Evolutionary conservation across 2,888 invertebrate genomes (phyloP), one percentile per base, ranked within the genome.

Genomic region (Cetonia aurata): DNA sequence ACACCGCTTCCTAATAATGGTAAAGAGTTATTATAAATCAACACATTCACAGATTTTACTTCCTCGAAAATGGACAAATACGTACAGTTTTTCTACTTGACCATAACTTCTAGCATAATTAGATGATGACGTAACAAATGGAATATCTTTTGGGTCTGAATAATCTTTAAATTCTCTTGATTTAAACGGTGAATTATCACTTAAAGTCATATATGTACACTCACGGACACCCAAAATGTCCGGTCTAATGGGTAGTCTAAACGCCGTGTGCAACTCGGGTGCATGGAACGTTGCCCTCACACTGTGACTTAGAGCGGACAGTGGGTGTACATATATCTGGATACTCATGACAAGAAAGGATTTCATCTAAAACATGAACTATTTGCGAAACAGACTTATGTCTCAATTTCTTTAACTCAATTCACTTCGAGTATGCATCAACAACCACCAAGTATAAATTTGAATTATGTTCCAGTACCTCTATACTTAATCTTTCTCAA

Each of bases 401-500:
- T 6, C 6, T 33, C 33, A 33, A 33, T 6, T 33, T 33, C 17
- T 67, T 53, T 19, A 75, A 42, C 53, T 77, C 76, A 41, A 77
- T 33, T 77, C 77, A 79, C 62, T 76, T 78, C 8, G 71, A 69
- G 57, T 74, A 72, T 70, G 75, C 77, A 71, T 80, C 79, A 10
- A 75, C 71, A 25, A 77, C 46, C 6, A 76, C 37, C n/a, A 76
- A 44, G 67, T 71, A 77, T 31, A 73, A 72, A 59, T 75, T 72
- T 37, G 72, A 69, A 19, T 56, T 59, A 70, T 72, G 75, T 69
- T 80, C 77, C 52, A 76, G 74, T 72, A 81, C 76, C 74, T 81
- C 80, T 59, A 77, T 73, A 44, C 71, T 77, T 42, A 82, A 69
- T 69, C 79, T 79, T 53, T 77, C 52, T 71, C 76, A 83, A 4